phyloP scores from a whole-genome alignment of 1,140 invertebrate genomes.

The Brachionus sp. region DNA sequence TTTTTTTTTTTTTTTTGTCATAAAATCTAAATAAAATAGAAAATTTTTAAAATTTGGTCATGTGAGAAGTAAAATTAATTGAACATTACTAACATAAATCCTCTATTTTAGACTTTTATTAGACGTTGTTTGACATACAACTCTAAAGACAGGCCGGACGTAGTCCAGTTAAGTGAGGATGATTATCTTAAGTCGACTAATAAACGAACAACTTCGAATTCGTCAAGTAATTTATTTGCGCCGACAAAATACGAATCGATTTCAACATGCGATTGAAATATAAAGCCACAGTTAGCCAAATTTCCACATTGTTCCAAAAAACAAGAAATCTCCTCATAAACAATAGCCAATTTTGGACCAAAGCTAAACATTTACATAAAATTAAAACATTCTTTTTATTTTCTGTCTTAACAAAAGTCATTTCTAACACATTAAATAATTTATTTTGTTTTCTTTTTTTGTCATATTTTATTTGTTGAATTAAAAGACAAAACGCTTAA shows the following conservation, averaged over 20 bases:
- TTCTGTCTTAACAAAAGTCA: constrained; percentile 5
- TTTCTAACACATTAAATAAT: background rate
- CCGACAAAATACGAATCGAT: constrained; percentile 34
- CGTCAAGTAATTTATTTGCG: constrained; percentile 39
- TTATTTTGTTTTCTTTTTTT: background rate
- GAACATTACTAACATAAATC: background rate
- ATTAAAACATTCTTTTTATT: background rate
- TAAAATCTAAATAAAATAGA: too few relatives aligned
- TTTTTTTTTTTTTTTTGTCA: too few relatives aligned
- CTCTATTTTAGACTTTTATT: constrained; percentile 73
- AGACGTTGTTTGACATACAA: constrained; percentile 91
- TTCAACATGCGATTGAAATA: constrained; percentile 39
- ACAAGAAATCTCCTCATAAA: background rate
- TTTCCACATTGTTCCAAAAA: background rate
- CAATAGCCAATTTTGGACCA: background rate
- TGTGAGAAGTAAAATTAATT: background rate
- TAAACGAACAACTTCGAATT: constrained; percentile 35
- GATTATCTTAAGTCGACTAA: constrained; percentile 71
- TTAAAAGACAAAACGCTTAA: constrained; percentile 3
- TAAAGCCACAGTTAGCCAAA: background rate
- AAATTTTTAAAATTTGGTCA: background rate
- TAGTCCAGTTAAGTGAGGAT: constrained; percentile 84
- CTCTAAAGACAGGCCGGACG: constrained; percentile 96
- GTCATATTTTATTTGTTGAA: constrained; percentile 4
- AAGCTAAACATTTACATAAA: background rate